Conservation (phyloP, 2,113 vertebrate genomes). For the human region DNA sequence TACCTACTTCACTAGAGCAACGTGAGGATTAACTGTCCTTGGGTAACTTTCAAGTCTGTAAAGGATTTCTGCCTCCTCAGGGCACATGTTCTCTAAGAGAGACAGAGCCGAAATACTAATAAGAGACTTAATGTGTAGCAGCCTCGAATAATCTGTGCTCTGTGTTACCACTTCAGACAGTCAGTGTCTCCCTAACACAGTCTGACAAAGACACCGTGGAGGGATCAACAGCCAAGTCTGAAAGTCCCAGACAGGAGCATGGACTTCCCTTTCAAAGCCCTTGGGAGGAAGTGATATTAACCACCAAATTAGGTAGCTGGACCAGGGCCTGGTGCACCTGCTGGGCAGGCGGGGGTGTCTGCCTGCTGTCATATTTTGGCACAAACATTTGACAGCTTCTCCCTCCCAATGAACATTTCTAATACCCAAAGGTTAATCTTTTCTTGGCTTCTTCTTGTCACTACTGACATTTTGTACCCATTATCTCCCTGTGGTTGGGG, state of each 20-base stretch:
- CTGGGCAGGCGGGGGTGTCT: no score
- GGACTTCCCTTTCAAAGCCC: neutral
- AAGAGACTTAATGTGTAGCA: neutral
- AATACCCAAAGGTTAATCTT: neutral
- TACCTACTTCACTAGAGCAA: slow-evolving; percentile 11
- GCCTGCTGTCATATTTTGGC: neutral
- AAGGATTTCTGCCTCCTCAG: slow-evolving; percentile 48
- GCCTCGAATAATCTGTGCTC: slow-evolving; percentile 3
- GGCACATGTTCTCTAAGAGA: slow-evolving; percentile 40
- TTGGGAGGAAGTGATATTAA: neutral
- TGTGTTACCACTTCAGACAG: neutral
- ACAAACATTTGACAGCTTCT: neutral
- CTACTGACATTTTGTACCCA: neutral
- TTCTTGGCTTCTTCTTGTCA: neutral
- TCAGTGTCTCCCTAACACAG: neutral
- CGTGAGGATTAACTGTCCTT: slow-evolving; percentile 35
- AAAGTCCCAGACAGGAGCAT: neutral
- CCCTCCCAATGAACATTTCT: neutral
- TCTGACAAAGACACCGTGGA: neutral
- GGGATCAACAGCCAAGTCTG: neutral
- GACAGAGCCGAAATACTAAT: slow-evolving; percentile 58
- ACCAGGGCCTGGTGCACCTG: neutral
- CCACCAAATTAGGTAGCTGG: neutral
- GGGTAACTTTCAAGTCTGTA: slow-evolving; percentile 24
- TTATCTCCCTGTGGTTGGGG: neutral